Conservation (phyloP, 2,113 vertebrate genomes). For the Sapajus apella region DNA sequence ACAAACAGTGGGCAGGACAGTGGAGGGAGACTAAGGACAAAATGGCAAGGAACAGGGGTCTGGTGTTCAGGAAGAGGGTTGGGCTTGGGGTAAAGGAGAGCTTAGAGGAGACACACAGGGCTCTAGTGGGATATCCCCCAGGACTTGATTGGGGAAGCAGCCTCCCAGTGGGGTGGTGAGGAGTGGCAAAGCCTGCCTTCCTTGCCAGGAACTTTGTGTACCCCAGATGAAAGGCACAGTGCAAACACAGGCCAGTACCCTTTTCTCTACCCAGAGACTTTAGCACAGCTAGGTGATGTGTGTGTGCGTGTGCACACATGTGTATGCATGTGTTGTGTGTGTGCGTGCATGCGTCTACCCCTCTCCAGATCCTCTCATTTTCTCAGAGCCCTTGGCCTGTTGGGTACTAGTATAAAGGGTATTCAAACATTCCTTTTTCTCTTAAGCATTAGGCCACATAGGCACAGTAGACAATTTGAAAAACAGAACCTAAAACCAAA, state of each 20-base stretch:
- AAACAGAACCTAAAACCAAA: slow-evolving; percentile 11
- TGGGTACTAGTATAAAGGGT: neutral
- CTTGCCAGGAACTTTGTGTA: neutral
- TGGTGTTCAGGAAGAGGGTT: neutral
- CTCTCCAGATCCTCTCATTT: neutral
- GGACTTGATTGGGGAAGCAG: too few relatives aligned
- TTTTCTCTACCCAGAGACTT: neutral
- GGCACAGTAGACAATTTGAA: neutral
- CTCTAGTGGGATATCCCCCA: neutral
- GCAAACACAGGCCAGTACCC: neutral
- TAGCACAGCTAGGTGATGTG: neutral
- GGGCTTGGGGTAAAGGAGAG: neutral
- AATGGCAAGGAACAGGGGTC: neutral
- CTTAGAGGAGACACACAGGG: neutral
- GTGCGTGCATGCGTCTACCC: accelerated
- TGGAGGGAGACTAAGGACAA: neutral
- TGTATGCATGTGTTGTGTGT: too few relatives aligned
- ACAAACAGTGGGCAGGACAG: neutral
- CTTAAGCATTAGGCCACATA: neutral
- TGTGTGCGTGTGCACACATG: too few relatives aligned
- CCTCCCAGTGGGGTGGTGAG: neutral
- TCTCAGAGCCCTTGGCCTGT: neutral
- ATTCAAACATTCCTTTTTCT: neutral
- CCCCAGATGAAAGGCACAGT: neutral
- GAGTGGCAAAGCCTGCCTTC: neutral